Percentiles rank a stretch among this genome's conserved stretches.
These are phyloP conservation scores for Gymnobelideus leadbeateri DNA, from an alignment of 2,113 vertebrate genomes.

Conservation along the genomic window DNA sequence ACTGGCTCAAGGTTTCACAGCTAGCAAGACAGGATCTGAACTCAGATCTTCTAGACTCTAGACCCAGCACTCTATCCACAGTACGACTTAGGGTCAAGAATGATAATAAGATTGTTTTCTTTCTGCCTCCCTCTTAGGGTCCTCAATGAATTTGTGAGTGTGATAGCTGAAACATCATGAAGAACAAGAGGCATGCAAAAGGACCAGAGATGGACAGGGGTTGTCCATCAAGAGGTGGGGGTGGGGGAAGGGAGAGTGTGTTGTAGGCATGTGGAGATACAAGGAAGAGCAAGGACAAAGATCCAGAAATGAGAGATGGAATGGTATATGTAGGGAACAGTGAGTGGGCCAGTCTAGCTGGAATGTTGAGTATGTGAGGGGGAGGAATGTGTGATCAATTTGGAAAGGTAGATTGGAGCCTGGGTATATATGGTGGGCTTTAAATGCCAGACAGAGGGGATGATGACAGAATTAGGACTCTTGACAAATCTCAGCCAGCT, in stretches of 20 bases:
- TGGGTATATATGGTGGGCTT: not conserved
- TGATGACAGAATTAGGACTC: not conserved
- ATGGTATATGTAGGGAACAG: not conserved
- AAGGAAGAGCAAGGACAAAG: not conserved
- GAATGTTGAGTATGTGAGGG: not conserved
- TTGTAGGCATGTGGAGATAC: not conserved
- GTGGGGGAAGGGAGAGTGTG: no score
- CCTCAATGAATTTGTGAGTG: not conserved
- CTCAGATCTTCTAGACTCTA: not conserved
- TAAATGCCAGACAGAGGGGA: not conserved
- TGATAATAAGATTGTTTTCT: not conserved
- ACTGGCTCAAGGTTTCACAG: not conserved
- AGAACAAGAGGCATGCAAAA: not conserved
- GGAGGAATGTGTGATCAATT: not conserved
- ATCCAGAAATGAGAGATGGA: not conserved
- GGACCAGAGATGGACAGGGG: not conserved
- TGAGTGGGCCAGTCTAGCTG: not conserved
- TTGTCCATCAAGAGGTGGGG: not conserved
- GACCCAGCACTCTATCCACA: not conserved
- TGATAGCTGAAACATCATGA: not conserved
- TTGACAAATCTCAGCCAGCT: not conserved
- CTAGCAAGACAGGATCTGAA: not conserved
- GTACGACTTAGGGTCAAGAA: not conserved
- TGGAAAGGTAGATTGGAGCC: not conserved
- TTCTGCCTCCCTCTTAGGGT: not conserved